Evolutionary conservation across 2,113 vertebrate genomes (phyloP).

Genomic region (Merops nubicus): DNA sequence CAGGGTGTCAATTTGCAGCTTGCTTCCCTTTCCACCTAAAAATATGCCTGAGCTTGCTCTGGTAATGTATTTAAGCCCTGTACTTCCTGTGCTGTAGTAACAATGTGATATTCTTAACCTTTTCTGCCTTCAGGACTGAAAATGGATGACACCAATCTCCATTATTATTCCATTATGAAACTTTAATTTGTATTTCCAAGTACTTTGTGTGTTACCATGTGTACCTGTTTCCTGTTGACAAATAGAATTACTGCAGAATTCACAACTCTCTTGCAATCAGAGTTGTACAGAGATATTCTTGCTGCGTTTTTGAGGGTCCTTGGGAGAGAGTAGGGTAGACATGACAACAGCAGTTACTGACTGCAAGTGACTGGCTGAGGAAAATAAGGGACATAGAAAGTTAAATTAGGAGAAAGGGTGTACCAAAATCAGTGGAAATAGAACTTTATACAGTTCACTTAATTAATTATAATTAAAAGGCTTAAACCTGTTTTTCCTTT

Average conservation of each 20-base stretch:
- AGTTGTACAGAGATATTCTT: not conserved
- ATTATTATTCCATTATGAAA: not conserved
- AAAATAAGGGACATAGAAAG: not conserved
- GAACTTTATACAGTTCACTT: not conserved
- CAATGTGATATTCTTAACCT: not conserved
- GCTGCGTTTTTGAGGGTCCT: not conserved
- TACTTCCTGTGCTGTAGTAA: not conserved
- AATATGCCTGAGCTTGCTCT: not conserved
- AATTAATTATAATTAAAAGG: not conserved
- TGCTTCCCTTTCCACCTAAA: conserved; percentile 47
- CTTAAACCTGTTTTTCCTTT: not conserved
- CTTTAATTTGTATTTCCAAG: not conserved
- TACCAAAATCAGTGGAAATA: not conserved
- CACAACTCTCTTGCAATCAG: not conserved
- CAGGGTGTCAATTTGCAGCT: conserved; percentile 32
- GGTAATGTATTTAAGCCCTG: conserved; percentile 14
- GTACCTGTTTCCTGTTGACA: not conserved
- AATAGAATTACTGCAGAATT: not conserved
- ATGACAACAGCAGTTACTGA: not conserved
- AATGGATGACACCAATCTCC: not conserved
- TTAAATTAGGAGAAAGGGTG: not conserved
- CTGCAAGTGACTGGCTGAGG: not conserved
- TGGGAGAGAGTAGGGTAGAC: not conserved
- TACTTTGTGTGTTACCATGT: not conserved
- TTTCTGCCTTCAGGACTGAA: not conserved